A percentile compares a stretch with the other conserved stretches of the same genome.
Evolutionary conservation across 2,113 vertebrate species (phyloP).

Genomic region (Castor canadensis): DNA sequence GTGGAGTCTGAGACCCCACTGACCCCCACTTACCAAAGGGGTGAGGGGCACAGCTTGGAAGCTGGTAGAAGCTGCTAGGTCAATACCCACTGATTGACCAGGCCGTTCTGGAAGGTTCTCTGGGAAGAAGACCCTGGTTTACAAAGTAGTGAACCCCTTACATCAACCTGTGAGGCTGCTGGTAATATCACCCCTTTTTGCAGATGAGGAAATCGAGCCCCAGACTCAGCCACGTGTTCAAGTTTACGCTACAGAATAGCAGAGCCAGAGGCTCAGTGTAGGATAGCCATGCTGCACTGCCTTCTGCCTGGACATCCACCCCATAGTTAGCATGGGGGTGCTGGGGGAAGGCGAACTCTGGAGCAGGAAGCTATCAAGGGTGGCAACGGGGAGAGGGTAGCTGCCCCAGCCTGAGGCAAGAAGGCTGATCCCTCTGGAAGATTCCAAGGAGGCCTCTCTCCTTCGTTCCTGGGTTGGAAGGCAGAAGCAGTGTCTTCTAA

Average conservation of each 20-base stretch:
- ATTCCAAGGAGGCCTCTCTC: not conserved
- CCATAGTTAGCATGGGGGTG: too few relatives aligned
- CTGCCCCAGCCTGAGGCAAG: not conserved
- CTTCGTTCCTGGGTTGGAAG: not conserved
- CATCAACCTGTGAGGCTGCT: not conserved
- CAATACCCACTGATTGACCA: too few relatives aligned
- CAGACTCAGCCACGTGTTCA: not conserved
- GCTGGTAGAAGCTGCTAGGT: not conserved
- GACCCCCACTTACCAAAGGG: not conserved
- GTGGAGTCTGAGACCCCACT: fast-evolving
- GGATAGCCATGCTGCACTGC: too few relatives aligned
- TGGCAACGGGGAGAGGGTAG: not conserved
- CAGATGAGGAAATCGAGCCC: too few relatives aligned
- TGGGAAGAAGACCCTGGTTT: not conserved
- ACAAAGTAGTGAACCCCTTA: too few relatives aligned
- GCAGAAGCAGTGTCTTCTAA: not conserved
- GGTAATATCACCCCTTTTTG: too few relatives aligned
- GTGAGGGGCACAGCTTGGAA: not conserved
- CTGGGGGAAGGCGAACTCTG: not conserved
- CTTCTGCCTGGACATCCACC: too few relatives aligned
- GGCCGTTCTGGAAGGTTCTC: not conserved
- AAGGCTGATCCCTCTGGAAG: not conserved
- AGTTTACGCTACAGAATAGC: not conserved
- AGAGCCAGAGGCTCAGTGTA: not conserved
- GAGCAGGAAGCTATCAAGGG: not conserved